A percentile compares a stretch with the other conserved stretches of the same genome.
Conservation (phyloP, 2,113 vertebrate genomes). For the Hippotragus niger region DNA sequence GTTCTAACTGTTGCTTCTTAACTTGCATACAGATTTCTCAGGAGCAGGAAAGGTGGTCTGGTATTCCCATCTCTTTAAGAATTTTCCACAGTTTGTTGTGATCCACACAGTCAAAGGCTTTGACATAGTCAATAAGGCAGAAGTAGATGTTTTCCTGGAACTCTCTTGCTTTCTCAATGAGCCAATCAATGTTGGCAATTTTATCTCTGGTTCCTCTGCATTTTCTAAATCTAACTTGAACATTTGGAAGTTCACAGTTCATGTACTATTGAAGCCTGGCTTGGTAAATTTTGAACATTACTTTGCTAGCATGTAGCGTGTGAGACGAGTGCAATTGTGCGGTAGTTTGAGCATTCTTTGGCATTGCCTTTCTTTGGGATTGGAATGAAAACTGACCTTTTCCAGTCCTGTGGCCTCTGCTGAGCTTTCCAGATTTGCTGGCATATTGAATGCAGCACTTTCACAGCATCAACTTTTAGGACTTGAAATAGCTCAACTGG, state of each 20-base stretch:
- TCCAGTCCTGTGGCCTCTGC: background rate
- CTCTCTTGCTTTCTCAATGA: background rate
- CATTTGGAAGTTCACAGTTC: background rate
- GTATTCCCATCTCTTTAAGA: background rate
- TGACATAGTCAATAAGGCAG: background rate
- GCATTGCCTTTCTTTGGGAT: background rate
- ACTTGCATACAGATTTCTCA: background rate
- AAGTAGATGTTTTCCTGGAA: background rate
- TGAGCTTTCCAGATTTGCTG: background rate
- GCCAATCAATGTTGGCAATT: fast-evolving
- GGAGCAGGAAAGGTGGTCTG: background rate
- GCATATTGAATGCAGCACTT: background rate
- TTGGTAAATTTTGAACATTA: background rate
- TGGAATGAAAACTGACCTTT: background rate
- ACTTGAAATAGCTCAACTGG: background rate
- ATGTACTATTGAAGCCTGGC: background rate
- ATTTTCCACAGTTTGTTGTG: background rate
- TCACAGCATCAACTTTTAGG: background rate
- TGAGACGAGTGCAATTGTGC: background rate
- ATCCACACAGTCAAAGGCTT: background rate
- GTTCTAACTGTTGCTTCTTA: background rate
- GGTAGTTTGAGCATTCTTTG: background rate
- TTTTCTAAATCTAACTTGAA: background rate
- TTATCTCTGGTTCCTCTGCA: background rate
- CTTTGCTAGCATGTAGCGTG: fast-evolving